Evolutionary conservation across 1,140 invertebrate genomes (phyloP).

Genomic region (Artemia franciscana): DNA sequence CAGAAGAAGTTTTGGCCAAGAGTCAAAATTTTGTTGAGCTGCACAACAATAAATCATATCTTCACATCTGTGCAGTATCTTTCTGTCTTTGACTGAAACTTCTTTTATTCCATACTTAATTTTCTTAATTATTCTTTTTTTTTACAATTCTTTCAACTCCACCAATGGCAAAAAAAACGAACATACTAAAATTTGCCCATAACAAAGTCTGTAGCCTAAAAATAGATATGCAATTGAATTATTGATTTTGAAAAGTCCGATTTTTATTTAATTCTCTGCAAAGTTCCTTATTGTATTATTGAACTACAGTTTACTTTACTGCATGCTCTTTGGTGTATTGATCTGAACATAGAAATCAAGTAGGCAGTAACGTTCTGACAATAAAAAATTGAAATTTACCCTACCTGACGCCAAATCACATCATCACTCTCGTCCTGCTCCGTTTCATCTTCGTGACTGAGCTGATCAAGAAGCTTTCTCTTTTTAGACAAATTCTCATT

Average conservation of each 20-base stretch:
- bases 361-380: background rate
- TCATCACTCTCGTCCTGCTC: background rate
- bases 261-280: background rate
- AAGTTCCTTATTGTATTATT: background rate
- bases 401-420: background rate
- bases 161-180: background rate
- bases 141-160: background rate
- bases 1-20: no score
- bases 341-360: background rate
- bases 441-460: background rate
- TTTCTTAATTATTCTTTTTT: background rate
- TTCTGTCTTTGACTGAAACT: no score
- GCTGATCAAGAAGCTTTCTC: background rate
- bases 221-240: background rate
- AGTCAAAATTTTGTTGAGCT: no score
- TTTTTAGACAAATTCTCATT: background rate
- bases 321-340: background rate
- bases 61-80: no score
- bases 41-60: no score
- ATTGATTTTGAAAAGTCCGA: background rate
- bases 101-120: background rate
- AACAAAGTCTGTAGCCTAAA: background rate
- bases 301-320: background rate
- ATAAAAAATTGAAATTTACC: background rate
- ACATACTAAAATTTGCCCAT: background rate